These are phyloP conservation scores for Eulemur macaco DNA, from an alignment of 2,113 vertebrate species.

Conservation along the genomic window DNA sequence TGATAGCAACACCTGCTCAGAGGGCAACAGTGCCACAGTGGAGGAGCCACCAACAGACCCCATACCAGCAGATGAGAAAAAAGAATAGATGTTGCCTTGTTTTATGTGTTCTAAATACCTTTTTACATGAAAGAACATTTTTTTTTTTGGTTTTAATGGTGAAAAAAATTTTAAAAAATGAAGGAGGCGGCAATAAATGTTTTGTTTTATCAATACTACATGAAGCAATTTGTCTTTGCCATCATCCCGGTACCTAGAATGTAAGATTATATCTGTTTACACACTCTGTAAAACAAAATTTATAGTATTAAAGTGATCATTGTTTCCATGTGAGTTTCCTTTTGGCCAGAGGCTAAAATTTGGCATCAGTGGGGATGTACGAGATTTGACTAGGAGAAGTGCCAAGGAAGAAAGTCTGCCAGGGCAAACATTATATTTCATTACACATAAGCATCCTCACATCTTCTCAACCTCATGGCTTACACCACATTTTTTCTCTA, in stretches of 20 bases:
- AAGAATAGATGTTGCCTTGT: conserved; percentile 79
- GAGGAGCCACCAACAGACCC: conserved; percentile 88
- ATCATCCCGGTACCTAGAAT: not conserved
- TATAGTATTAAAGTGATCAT: not conserved
- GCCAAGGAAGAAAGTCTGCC: not conserved
- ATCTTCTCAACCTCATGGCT: not conserved
- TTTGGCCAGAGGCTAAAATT: not conserved
- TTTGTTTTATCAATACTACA: not conserved
- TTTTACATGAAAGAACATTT: conserved; percentile 75
- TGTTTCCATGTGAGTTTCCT: conserved; percentile 34
- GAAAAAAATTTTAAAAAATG: not conserved
- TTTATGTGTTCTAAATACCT: conserved; percentile 70
- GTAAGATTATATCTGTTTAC: not conserved
- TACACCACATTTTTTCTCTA: not conserved
- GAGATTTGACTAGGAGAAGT: not conserved
- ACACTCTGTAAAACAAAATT: not conserved
- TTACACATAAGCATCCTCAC: not conserved
- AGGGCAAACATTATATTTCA: not conserved
- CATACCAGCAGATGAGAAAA: conserved; percentile 86
- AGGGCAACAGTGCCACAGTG: conserved; percentile 88
- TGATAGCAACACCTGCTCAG: conserved; percentile 90
- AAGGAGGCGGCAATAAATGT: not conserved
- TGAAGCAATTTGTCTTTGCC: not conserved
- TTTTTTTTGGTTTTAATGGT: conserved; percentile 74
- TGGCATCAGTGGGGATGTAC: not conserved